phyloP scores from a whole-genome alignment of 2,113 vertebrate genomes.

The Odocoileus virginianus region DNA sequence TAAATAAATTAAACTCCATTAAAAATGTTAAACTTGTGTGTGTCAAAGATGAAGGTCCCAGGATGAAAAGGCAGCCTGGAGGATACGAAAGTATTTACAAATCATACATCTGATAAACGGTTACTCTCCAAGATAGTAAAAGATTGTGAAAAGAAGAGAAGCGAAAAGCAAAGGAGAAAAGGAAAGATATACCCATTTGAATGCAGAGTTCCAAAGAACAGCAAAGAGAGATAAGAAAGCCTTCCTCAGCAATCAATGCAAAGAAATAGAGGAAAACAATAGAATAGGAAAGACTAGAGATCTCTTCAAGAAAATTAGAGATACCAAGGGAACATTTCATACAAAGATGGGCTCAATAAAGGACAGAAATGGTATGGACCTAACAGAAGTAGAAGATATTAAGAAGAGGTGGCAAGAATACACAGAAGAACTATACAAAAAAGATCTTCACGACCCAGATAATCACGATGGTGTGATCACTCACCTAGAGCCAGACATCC shows the following conservation, averaged over 20 bases:
- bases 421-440: not conserved
- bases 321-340: not conserved
- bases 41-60: not conserved
- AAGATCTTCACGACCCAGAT: not conserved
- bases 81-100: not conserved
- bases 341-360: not conserved
- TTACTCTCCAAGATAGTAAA: not conserved
- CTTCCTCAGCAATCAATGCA: not conserved
- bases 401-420: not conserved
- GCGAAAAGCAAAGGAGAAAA: not conserved
- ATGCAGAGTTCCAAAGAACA: not conserved
- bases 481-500: not conserved
- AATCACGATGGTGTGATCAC: not conserved
- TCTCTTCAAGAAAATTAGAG: not conserved
- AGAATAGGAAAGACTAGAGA: not conserved
- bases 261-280: not conserved
- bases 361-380: not conserved
- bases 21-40: not conserved
- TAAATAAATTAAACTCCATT: not conserved
- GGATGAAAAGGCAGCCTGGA: not conserved
- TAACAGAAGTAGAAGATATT: not conserved
- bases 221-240: not conserved
- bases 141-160: not conserved
- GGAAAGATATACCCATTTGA: not conserved
- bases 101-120: not conserved